These are phyloP conservation scores for Magallana angulata DNA, from an alignment of 1,140 invertebrate species.

Conservation along the genomic window DNA sequence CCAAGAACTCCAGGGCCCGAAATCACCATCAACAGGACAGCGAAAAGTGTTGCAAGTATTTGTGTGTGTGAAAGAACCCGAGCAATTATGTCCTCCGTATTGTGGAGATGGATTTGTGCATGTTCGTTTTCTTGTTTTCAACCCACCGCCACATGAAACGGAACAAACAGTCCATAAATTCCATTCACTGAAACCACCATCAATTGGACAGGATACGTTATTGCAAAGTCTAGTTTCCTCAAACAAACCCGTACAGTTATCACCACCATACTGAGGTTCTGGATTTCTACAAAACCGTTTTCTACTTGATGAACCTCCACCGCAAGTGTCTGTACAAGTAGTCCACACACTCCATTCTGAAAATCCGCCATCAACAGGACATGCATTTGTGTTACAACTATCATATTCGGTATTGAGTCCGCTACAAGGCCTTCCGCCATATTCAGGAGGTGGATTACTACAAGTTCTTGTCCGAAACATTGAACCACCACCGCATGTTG, in stretches of 20 bases:
- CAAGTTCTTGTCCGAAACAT: slow-evolving; percentile 70
- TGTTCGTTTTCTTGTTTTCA: slow-evolving; percentile 2
- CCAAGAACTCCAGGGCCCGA: slow-evolving; percentile 83
- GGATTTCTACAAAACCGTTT: background rate
- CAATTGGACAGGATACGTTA: background rate
- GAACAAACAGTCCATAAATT: background rate
- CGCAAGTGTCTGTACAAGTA: background rate
- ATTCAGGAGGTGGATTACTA: slow-evolving; percentile 69
- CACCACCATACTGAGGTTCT: background rate
- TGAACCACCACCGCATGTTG: slow-evolving; percentile 74
- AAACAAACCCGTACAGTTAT: background rate
- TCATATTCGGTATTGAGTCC: slow-evolving; percentile 65
- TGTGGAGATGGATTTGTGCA: background rate
- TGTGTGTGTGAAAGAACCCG: slow-evolving; percentile 55
- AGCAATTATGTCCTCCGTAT: slow-evolving; percentile 63
- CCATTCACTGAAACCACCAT: background rate
- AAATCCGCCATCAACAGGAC: background rate
- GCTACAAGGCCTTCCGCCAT: slow-evolving; percentile 69
- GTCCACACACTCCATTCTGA: background rate
- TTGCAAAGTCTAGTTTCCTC: background rate
- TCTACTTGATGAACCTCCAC: background rate
- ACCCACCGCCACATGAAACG: background rate
- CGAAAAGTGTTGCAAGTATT: slow-evolving; percentile 17
- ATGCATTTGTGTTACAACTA: slow-evolving; percentile 62
- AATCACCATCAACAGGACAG: slow-evolving; percentile 76